Percentiles rank a stretch among this genome's conserved stretches.
Evolutionary conservation across 1,140 invertebrate species (phyloP).

Genomic region (Lasioglossum baleicum): DNA sequence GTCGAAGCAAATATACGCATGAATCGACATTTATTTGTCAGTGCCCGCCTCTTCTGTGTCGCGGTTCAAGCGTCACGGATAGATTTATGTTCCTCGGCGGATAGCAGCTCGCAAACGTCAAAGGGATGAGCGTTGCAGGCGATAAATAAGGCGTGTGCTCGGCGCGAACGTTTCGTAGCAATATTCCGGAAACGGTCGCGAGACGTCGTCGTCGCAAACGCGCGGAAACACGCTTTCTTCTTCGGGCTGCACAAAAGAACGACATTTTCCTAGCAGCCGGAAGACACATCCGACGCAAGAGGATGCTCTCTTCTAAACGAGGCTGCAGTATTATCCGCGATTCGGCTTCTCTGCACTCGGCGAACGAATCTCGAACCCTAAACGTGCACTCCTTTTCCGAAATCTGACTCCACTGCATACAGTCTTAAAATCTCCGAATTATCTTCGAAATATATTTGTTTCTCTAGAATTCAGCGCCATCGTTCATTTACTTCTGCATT

Average conservation of each 20-base stretch:
- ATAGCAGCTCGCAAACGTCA: slow-evolving; percentile 4
- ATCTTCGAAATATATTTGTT: too few relatives aligned
- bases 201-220: neutral
- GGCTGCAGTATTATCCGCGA: neutral
- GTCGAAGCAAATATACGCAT: neutral
- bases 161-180: neutral
- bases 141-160: slow-evolving; percentile 10
- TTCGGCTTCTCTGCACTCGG: neutral
- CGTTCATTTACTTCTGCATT: too few relatives aligned
- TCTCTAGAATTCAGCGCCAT: too few relatives aligned
- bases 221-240: neutral
- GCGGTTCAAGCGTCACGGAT: neutral
- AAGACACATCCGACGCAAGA: neutral
- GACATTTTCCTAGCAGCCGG: neutral
- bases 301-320: neutral
- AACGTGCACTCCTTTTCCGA: too few relatives aligned
- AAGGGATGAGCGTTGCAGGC: neutral
- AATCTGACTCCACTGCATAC: too few relatives aligned
- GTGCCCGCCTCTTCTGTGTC: slow-evolving; percentile 19
- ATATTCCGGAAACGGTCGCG: neutral
- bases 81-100: slow-evolving; percentile 4
- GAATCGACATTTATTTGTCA: slow-evolving; percentile 5
- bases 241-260: neutral
- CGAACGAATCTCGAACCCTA: too few relatives aligned
- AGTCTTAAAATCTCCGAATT: too few relatives aligned